These are phyloP conservation scores for Edolisoma coerulescens DNA, from an alignment of 2,113 vertebrate species.

Conservation along the genomic window DNA sequence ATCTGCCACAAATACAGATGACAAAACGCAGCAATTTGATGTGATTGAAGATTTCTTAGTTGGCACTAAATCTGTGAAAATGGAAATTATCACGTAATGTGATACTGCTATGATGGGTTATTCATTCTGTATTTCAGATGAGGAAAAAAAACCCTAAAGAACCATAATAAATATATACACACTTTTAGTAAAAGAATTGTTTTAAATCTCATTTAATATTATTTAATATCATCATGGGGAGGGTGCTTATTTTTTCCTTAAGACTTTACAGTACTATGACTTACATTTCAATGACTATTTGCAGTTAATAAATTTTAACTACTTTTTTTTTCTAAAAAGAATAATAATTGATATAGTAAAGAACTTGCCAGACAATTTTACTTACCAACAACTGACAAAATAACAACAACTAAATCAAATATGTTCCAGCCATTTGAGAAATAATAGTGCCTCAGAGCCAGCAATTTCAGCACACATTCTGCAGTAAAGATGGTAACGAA, in stretches of 20 bases:
- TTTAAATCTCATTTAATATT: neutral
- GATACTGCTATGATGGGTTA: neutral
- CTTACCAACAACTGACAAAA: constrained; percentile 73
- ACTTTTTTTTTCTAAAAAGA: neutral
- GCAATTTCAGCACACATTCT: constrained; percentile 72
- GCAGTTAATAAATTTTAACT: neutral
- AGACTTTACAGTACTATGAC: neutral
- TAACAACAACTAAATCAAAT: constrained; percentile 74
- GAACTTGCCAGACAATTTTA: neutral
- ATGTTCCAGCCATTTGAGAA: constrained; percentile 78
- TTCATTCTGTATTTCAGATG: neutral
- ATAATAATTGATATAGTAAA: neutral
- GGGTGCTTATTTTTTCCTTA: neutral
- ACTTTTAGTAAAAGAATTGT: neutral
- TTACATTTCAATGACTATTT: neutral
- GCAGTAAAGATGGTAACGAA: constrained; percentile 70
- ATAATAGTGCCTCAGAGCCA: constrained; percentile 73
- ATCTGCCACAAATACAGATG: neutral
- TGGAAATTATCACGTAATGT: neutral
- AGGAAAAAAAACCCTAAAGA: neutral
- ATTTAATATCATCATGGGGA: neutral
- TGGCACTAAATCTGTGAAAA: neutral
- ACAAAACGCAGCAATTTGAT: neutral
- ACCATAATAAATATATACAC: neutral
- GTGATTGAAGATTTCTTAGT: neutral